phyloP scores from a whole-genome alignment of 2,797 vertebrate species.

The Pseudocheirus occidentalis region DNA sequence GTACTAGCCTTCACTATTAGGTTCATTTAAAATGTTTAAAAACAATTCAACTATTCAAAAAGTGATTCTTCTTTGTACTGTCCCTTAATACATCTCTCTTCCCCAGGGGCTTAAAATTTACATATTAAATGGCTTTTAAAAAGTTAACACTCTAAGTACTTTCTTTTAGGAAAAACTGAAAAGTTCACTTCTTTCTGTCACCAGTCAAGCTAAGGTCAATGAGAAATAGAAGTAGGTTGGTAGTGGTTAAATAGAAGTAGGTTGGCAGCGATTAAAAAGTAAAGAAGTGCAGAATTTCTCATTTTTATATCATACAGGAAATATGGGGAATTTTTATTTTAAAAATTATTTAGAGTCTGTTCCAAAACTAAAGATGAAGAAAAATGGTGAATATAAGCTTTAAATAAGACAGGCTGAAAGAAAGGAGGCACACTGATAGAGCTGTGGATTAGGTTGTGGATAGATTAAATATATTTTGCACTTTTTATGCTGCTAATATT shows the following conservation, averaged over 20 bases:
- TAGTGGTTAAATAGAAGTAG: no score
- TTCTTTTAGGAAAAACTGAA: conserved; percentile 30
- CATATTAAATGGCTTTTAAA: conserved; percentile 42
- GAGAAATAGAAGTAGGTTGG: background rate
- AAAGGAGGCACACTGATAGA: no score
- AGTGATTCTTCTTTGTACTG: background rate
- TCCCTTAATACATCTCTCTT: conserved; percentile 25
- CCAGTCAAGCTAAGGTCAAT: conserved; percentile 6
- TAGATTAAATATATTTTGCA: background rate
- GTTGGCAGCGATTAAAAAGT: no score
- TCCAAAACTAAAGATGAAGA: no score
- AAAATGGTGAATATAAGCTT: no score
- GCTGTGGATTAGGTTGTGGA: no score
- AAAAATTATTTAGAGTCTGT: no score
- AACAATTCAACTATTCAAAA: background rate
- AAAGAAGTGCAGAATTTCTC: no score
- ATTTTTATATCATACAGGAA: no score
- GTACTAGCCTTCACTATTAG: background rate
- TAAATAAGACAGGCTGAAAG: no score
- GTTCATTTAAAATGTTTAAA: background rate
- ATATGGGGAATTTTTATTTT: no score
- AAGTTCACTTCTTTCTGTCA: conserved; percentile 29
- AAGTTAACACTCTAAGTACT: conserved; percentile 20
- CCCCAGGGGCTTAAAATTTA: conserved; percentile 16
- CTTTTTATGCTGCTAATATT: conserved; percentile 16